A percentile compares a stretch with the other conserved stretches of the same genome.
These are phyloP conservation scores for Lepeophtheirus salmonis DNA, from an alignment of 1,140 invertebrate species.

Conservation along the genomic window DNA sequence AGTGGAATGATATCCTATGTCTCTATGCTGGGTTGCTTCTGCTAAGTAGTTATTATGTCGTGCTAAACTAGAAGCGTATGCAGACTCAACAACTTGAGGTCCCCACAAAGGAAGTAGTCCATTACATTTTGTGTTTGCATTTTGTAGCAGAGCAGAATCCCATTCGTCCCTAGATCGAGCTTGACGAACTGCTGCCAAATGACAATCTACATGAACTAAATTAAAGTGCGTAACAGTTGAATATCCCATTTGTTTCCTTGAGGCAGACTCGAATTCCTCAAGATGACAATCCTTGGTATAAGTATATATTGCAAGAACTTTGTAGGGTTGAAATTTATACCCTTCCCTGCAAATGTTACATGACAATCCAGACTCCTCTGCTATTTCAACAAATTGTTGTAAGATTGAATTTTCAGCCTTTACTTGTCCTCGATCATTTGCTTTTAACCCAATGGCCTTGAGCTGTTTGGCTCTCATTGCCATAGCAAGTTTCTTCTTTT, in stretches of 20 bases:
- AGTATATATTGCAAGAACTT: slow-evolving; percentile 82
- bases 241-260: slow-evolving; percentile 40
- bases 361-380: slow-evolving; percentile 77
- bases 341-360: slow-evolving; percentile 97
- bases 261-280: slow-evolving; percentile 78
- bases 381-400: slow-evolving; percentile 65
- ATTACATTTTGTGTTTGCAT: slow-evolving; percentile 92
- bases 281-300: slow-evolving; percentile 86
- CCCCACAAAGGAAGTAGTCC: slow-evolving; percentile 88
- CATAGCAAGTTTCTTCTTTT: slow-evolving; percentile 94
- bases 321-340: slow-evolving; percentile 42
- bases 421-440: slow-evolving; percentile 72
- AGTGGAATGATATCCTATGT: slow-evolving; percentile 67
- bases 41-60: slow-evolving; percentile 30
- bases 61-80: slow-evolving; percentile 79
- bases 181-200: slow-evolving; percentile 76
- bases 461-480: slow-evolving; percentile 89
- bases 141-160: slow-evolving; percentile 91
- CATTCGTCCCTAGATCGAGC: slow-evolving; percentile 70
- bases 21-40: slow-evolving; percentile 37
- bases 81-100: slow-evolving; percentile 78
- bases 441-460: slow-evolving; percentile 80
- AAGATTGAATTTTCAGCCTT: slow-evolving; percentile 70
- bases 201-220: slow-evolving; percentile 92
- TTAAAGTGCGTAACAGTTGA: slow-evolving; percentile 95